These are phyloP conservation scores for Tanytarsus gracilentus DNA, from an alignment of 2,888 invertebrate species.

Conservation along the genomic window DNA sequence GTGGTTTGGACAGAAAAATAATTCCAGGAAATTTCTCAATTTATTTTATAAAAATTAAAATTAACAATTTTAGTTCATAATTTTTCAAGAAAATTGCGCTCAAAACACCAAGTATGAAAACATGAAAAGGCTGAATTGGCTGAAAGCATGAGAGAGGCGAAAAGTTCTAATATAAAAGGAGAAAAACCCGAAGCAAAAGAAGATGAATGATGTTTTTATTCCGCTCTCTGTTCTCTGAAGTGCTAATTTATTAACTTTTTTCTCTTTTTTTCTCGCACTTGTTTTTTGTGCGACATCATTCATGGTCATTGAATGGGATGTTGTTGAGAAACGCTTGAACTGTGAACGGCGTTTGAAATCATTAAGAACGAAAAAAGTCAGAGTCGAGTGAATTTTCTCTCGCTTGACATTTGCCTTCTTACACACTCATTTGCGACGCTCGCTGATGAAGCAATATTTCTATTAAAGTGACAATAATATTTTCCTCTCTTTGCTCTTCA, in stretches of 20 bases:
- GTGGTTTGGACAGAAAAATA: too few species aligned
- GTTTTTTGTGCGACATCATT: neutral
- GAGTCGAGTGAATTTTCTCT: neutral
- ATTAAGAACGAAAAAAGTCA: neutral
- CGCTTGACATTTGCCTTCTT: neutral
- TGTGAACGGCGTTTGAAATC: neutral
- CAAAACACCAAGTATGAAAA: too few species aligned
- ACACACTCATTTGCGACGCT: neutral
- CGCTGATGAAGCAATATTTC: slow-evolving; percentile 5
- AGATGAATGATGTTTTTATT: slow-evolving; percentile 15
- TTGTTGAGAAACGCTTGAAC: neutral
- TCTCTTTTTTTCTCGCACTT: neutral
- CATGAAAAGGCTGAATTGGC: neutral
- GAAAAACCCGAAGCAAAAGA: neutral
- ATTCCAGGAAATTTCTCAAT: too few species aligned
- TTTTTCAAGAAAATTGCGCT: too few species aligned
- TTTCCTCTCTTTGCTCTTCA: neutral
- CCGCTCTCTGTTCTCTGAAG: slow-evolving; percentile 12
- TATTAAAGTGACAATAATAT: neutral
- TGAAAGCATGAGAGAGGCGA: neutral
- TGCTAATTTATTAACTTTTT: slow-evolving; percentile 12
- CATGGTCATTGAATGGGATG: slow-evolving; percentile 7
- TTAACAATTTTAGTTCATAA: too few species aligned
- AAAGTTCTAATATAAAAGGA: neutral
- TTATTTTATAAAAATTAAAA: too few species aligned